Evolutionary conservation across 2,113 vertebrate genomes (phyloP).

Genomic region (Elgaria multicarinata): DNA sequence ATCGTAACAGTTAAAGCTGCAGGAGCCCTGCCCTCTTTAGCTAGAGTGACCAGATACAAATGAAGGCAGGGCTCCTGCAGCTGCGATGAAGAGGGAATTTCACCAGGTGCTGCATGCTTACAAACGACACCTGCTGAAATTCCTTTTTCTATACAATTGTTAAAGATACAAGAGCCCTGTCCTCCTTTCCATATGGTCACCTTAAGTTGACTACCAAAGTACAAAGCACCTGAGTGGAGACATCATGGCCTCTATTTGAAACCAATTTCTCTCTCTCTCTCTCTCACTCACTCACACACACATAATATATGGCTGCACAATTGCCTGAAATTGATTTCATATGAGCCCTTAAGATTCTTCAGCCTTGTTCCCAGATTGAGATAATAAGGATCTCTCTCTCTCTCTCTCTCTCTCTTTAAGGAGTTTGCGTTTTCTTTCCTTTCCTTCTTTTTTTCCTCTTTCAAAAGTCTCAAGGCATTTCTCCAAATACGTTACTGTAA

Average conservation of each 20-base stretch:
- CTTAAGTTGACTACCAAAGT: constrained; percentile 55
- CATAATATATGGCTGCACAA: constrained; percentile 51
- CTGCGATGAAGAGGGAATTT: no score
- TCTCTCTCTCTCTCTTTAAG: constrained; percentile 45
- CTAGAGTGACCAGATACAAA: no score
- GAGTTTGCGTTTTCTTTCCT: constrained; percentile 16
- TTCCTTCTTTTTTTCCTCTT: no score
- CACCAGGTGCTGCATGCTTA: no score
- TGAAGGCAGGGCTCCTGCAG: no score
- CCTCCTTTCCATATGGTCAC: no score
- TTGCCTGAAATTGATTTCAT: constrained; percentile 76
- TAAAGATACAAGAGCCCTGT: no score
- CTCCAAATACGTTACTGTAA: constrained; percentile 70
- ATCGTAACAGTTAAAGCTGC: no score
- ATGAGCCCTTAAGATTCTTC: constrained; percentile 65
- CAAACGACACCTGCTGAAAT: no score
- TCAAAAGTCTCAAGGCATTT: constrained; percentile 62
- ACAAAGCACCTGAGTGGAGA: constrained; percentile 40
- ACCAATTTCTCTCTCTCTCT: constrained; percentile 45
- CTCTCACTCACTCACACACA: no score
- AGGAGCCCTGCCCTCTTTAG: no score
- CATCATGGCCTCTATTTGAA: constrained; percentile 72
- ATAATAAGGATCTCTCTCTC: constrained; percentile 72
- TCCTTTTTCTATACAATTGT: no score
- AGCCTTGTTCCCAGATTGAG: constrained; percentile 69